Base-by-base conservation (phyloP, 2,113 vertebrate species). In the Eidolon helvum region DNA sequence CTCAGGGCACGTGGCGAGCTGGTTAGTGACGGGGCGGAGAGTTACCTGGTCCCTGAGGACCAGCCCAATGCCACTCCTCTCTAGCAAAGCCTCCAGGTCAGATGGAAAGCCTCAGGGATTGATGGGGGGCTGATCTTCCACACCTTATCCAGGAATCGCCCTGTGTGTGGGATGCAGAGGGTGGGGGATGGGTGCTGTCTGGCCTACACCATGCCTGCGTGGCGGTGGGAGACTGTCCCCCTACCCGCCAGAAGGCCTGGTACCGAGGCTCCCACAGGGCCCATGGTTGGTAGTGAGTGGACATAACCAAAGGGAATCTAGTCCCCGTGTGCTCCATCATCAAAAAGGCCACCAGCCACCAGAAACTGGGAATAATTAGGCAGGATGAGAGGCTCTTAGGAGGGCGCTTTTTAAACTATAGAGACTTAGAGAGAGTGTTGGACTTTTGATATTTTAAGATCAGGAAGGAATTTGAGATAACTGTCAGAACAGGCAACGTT, bases 391-490 rank as follows among this genome's bases (percentile, higher is more conserved):
- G 43, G 28, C 71, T 82, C 22, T 75, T 86, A 10, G 4, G 77
- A 50, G 53, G 30, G 7, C 0, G 0, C 63, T 85, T 96, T 82
- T 82, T 30, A 45, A 91, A 87, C 63, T 26, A 24, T 0, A 71
- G 59, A 68, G 33, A n/a, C 71, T 84, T 91, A 53, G 35, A 79
- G n/a, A 63, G 61, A 78, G 40, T 57, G 40, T 53, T 77, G 72
- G 30, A 71, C 68, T 82, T 90, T 7, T 0, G 5, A 35, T 82
- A 83, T 89, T 96, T 86, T 88, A 82, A 90, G 53, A 77, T 61
- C 33, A 92, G 68, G 79, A 90, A 91, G 30, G 50, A 30, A 61
- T 90, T 78, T 71, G 78, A 45, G 85, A 21, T 80, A 7, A 22
- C 45, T 11, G 4, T 48, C 50, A 90, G 82, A 77, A 61, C 66